Evolutionary conservation across 2,113 vertebrate genomes (phyloP).

Genomic region (Clarias gariepinus): DNA sequence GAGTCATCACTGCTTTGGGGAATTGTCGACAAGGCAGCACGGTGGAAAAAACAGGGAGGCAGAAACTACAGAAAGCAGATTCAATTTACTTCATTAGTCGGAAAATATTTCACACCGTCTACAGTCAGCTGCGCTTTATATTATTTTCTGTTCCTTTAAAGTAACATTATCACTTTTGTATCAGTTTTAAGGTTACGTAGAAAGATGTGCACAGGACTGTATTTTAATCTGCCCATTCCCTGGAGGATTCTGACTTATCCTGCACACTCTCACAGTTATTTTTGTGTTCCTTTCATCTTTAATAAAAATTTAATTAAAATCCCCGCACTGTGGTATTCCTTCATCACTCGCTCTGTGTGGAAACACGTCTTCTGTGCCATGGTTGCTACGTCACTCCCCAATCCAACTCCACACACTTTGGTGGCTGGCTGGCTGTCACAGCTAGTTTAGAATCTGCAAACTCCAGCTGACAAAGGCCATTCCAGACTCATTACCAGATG

Average conservation of each 20-base stretch:
- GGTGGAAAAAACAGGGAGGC: neutral
- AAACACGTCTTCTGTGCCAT: neutral
- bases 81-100: neutral
- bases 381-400: neutral
- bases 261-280: conserved; percentile 14
- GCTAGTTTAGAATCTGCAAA: neutral
- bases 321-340: neutral
- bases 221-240: neutral
- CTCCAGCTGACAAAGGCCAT: neutral
- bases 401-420: neutral
- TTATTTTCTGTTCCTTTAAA: neutral
- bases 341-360: neutral
- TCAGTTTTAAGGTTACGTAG: neutral
- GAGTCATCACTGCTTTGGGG: neutral
- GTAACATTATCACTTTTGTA: neutral
- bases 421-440: neutral
- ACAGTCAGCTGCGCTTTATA: neutral
- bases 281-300: neutral
- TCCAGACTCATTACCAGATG: conserved; percentile 16
- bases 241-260: neutral
- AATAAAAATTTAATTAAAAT: conserved; percentile 23
- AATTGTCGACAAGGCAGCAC: neutral
- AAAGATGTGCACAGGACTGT: neutral
- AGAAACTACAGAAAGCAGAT: neutral
- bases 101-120: neutral